Evolutionary conservation across 2,113 vertebrate genomes (phyloP).

Genomic region (Oncorhynchus mykiss): DNA sequence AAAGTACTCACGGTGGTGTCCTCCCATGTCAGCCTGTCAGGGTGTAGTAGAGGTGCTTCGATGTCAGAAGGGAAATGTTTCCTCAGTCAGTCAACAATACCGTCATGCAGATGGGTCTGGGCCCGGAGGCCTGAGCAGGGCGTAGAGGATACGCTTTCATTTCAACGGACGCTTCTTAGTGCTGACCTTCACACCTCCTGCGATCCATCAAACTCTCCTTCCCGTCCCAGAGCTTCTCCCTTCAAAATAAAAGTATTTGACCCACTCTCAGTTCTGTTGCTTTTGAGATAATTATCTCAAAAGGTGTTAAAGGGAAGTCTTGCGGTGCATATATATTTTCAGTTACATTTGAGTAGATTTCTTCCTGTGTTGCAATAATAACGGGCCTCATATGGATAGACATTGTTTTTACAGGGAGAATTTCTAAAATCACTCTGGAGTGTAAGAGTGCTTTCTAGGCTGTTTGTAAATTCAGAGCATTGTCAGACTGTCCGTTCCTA

Average conservation of each 20-base stretch:
- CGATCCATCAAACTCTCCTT: slow-evolving; percentile 62
- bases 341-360: neutral
- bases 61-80: slow-evolving; percentile 50
- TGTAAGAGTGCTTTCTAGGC: too few species aligned
- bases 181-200: slow-evolving; percentile 70
- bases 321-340: neutral
- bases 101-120: slow-evolving; percentile 68
- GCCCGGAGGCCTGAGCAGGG: slow-evolving; percentile 13
- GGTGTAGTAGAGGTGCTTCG: slow-evolving; percentile 52
- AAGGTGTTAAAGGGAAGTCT: neutral
- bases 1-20: slow-evolving; percentile 27
- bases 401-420: neutral
- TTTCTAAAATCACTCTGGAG: neutral
- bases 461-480: too few species aligned
- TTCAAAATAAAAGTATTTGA: slow-evolving; percentile 40
- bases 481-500: too few species aligned
- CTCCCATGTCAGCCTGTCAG: slow-evolving; percentile 24
- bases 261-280: neutral
- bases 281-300: neutral
- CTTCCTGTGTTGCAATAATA: too few species aligned
- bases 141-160: slow-evolving; percentile 65
- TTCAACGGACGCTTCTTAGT: slow-evolving; percentile 51
- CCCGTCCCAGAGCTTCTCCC: slow-evolving; percentile 42
- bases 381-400: too few species aligned
- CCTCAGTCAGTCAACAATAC: slow-evolving; percentile 59